A percentile compares a stretch with the other conserved stretches of the same genome.
Conservation (phyloP, 2,113 vertebrate species). For the Camelus dromedarius region DNA sequence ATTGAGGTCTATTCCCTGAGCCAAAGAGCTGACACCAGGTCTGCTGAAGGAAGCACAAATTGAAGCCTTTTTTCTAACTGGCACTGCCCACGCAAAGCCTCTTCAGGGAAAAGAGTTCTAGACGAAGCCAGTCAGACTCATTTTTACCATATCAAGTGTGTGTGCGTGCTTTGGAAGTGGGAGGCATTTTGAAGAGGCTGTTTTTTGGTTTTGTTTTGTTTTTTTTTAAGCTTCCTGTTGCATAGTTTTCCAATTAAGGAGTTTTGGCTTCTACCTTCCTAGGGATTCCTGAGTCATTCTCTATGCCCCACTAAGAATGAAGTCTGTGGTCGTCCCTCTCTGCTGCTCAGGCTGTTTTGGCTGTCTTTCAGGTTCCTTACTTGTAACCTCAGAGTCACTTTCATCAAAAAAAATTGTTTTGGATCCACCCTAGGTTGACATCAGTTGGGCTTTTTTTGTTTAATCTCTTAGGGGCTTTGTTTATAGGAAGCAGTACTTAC, state of each 20-base stretch:
- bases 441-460: not conserved
- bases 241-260: conserved; percentile 4
- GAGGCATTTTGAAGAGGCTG: not conserved
- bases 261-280: not conserved
- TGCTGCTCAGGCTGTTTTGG: not conserved
- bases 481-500: conserved; percentile 35
- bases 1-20: not conserved
- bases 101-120: not conserved
- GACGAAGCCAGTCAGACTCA: not conserved
- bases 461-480: conserved; percentile 56
- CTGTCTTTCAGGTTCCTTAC: not conserved
- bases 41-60: not conserved
- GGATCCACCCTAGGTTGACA: not conserved
- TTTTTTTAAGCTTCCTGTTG: conserved; percentile 19
- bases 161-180: not conserved
- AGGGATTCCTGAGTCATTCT: not conserved
- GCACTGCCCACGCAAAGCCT: not conserved
- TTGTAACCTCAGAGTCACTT: not conserved
- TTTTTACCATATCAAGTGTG: not conserved
- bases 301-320: not conserved
- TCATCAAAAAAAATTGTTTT: not conserved
- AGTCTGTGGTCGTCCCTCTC: not conserved
- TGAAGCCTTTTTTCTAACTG: conserved; percentile 7
- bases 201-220: not conserved
- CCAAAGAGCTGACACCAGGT: not conserved